These are phyloP conservation scores for Notolepis coatsorum DNA, from an alignment of 2,797 vertebrate genomes.

Conservation along the genomic window DNA sequence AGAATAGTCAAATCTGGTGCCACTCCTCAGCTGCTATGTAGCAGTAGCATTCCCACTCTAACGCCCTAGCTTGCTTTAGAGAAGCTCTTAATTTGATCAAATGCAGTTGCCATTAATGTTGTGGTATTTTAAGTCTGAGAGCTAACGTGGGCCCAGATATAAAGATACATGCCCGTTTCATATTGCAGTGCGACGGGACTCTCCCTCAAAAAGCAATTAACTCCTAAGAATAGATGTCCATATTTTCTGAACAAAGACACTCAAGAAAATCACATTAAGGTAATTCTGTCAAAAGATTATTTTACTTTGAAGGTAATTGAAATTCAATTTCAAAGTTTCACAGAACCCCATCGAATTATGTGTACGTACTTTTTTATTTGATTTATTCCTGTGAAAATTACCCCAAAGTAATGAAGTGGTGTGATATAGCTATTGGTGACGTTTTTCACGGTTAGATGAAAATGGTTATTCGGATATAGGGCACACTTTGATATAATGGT, in stretches of 20 bases:
- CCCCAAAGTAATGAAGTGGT: conserved; percentile 68
- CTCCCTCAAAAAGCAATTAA: conserved; percentile 77
- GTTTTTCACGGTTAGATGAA: conserved; percentile 70
- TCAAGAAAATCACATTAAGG: conserved; percentile 69
- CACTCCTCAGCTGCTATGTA: conserved; percentile 4
- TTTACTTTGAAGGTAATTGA: conserved; percentile 73
- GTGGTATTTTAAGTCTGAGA: conserved; percentile 32
- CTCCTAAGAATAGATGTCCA: conserved; percentile 65
- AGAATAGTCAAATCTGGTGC: conserved; percentile 12
- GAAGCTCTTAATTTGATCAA: conserved; percentile 52
- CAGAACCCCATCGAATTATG: conserved; percentile 69
- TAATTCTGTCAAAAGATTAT: conserved; percentile 64
- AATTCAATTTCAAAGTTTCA: conserved; percentile 75
- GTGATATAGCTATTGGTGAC: conserved; percentile 61
- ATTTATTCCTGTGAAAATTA: conserved; percentile 64
- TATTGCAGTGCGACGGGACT: conserved; percentile 57
- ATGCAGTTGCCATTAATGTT: conserved; percentile 1
- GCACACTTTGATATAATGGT: conserved; percentile 58
- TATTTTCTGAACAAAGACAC: conserved; percentile 61
- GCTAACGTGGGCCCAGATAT: conserved; percentile 52
- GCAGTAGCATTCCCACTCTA: too few species aligned
- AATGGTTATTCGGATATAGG: conserved; percentile 65
- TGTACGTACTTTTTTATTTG: conserved; percentile 50
- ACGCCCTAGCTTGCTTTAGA: conserved; percentile 24
- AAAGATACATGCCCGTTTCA: conserved; percentile 60